phyloP scores from a whole-genome alignment of 2,888 invertebrate species.

The Pachliopta kotzebuea region DNA sequence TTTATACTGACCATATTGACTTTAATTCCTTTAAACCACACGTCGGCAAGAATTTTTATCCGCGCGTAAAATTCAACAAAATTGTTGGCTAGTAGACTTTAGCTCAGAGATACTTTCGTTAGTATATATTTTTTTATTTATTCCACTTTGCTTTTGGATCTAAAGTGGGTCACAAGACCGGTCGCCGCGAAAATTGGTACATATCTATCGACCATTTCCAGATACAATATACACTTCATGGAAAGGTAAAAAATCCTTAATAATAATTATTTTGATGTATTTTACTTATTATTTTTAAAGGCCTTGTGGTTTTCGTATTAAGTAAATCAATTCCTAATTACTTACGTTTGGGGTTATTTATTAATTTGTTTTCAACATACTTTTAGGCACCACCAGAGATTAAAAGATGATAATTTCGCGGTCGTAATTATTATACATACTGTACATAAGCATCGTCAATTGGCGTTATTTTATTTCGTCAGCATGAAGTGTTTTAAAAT shows the following conservation, averaged over 20 bases:
- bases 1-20: too few relatives aligned
- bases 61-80: too few relatives aligned
- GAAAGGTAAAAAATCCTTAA: neutral
- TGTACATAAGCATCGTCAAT: neutral
- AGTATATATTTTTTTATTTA: too few relatives aligned
- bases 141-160: too few relatives aligned
- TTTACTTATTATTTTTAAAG: neutral
- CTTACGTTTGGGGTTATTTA: slow-evolving; percentile 4
- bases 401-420: neutral
- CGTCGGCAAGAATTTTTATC: too few relatives aligned
- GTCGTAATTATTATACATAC: neutral
- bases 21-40: too few relatives aligned
- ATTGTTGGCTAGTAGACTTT: too few relatives aligned
- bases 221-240: neutral
- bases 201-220: neutral
- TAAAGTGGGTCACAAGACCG: too few relatives aligned
- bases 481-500: neutral
- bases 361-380: neutral
- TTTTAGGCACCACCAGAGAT: neutral
- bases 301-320: neutral
- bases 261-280: neutral
- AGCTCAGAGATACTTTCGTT: too few relatives aligned
- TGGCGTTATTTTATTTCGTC: neutral
- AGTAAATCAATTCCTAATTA: slow-evolving; percentile 26
- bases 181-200: neutral